Percentiles rank a stretch among this genome's conserved stretches.
phyloP scores from a whole-genome alignment of 2,113 vertebrate species.

The Phylloscopus trochiloides region DNA sequence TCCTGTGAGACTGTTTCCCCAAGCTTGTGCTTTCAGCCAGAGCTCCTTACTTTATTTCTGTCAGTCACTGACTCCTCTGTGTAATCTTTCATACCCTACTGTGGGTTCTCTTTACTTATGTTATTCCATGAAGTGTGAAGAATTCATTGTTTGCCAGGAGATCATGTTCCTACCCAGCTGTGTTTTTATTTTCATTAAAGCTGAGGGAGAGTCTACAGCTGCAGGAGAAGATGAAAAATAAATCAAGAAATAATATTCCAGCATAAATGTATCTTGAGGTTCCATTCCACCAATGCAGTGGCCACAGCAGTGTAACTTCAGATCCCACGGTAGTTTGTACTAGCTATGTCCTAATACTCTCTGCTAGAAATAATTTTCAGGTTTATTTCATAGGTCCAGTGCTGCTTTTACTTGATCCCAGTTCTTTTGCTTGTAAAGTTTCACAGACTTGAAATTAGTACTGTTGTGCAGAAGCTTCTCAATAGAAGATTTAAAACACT shows the following conservation, averaged over 20 bases:
- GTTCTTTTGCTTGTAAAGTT: background rate
- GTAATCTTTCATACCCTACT: background rate
- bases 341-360: rapidly evolving
- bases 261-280: background rate
- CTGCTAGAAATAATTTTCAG: background rate
- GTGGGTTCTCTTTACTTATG: background rate
- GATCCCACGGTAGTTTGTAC: background rate
- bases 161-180: slow-evolving; percentile 30
- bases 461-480: background rate
- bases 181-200: slow-evolving; percentile 49
- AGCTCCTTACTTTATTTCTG: background rate
- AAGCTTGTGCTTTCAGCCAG: background rate
- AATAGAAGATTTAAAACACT: background rate
- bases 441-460: background rate
- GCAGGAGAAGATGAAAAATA: slow-evolving; percentile 1
- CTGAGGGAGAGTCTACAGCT: background rate
- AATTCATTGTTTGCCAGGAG: slow-evolving; percentile 24
- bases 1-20: background rate
- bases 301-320: background rate
- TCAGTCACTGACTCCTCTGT: background rate
- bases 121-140: slow-evolving; percentile 43
- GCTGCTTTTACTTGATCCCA: background rate
- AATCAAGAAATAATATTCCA: slow-evolving; percentile 7
- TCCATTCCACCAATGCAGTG: background rate
- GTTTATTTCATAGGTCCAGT: background rate